Evolutionary conservation across 2,888 invertebrate species (phyloP).

Genomic region (Glyphotaelius pellucidus): DNA sequence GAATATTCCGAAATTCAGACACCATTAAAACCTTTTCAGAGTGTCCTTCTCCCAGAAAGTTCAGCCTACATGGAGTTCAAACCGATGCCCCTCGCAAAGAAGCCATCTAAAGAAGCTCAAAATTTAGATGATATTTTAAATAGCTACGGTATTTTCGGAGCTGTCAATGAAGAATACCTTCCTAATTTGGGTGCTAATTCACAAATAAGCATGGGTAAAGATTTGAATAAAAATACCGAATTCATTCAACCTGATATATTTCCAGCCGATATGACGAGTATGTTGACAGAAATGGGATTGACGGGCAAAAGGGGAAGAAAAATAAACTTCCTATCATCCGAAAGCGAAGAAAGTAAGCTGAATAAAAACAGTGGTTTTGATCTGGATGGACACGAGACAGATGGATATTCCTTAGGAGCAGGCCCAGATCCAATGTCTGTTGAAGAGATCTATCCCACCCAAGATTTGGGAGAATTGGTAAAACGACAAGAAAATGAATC

Average conservation of each 20-base stretch:
- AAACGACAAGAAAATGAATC: constrained; percentile 71
- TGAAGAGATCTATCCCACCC: constrained; percentile 68
- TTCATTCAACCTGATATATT: constrained; percentile 70
- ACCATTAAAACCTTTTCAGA: constrained; percentile 60
- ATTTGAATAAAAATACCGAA: constrained; percentile 59
- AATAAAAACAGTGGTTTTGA: constrained; percentile 31
- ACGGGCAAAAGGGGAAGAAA: constrained; percentile 63
- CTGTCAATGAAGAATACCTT: constrained; percentile 63
- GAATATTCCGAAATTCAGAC: constrained; percentile 12
- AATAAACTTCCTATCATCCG: constrained; percentile 50
- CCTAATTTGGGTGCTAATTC: constrained; percentile 29
- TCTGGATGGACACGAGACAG: constrained; percentile 41
- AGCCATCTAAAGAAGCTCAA: constrained; percentile 67
- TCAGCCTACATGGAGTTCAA: constrained; percentile 72
- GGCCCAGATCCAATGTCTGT: constrained; percentile 72
- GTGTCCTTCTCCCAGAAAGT: constrained; percentile 68
- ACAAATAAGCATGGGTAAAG: constrained; percentile 21
- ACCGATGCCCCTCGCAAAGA: constrained; percentile 70
- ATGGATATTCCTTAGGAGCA: constrained; percentile 68
- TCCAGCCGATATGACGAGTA: constrained; percentile 69
- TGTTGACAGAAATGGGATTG: constrained; percentile 71
- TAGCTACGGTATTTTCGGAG: constrained; percentile 72
- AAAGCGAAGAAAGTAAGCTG: constrained; percentile 58
- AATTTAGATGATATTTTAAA: constrained; percentile 72
- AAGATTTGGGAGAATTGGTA: constrained; percentile 75